Evolutionary conservation across 2,888 invertebrate genomes (phyloP).

Genomic region (Lacanobia oleracea): DNA sequence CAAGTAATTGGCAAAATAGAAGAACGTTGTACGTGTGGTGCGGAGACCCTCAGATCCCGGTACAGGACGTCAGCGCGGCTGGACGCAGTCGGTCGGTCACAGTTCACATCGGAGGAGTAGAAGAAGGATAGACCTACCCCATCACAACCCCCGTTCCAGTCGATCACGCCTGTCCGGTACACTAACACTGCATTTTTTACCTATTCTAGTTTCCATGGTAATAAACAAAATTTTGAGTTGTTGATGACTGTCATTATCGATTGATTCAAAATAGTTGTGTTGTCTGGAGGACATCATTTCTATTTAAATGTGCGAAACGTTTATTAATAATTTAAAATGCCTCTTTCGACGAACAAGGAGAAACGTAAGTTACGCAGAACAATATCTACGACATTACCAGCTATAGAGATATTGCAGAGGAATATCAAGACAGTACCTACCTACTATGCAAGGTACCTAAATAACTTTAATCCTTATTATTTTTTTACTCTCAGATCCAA

Average conservation of each 20-base stretch:
- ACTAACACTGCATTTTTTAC: neutral
- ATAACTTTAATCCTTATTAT: neutral
- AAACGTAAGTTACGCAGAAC: slow-evolving; percentile 63
- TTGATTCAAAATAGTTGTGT: slow-evolving; percentile 6
- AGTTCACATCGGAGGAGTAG: too few relatives aligned
- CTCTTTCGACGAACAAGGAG: slow-evolving; percentile 33
- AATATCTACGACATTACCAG: slow-evolving; percentile 76
- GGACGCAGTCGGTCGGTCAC: too few relatives aligned
- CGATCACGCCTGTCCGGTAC: too few relatives aligned
- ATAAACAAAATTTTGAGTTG: slow-evolving; percentile 39
- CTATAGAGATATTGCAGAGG: slow-evolving; percentile 83
- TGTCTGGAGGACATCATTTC: neutral
- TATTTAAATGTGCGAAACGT: neutral
- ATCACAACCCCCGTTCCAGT: too few relatives aligned
- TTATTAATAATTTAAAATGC: neutral
- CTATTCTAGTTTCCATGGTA: slow-evolving; percentile 48
- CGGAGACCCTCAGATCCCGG: too few relatives aligned
- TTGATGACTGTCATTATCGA: slow-evolving; percentile 45
- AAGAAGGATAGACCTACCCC: too few relatives aligned
- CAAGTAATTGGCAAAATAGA: too few relatives aligned
- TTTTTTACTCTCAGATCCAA: neutral
- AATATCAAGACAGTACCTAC: slow-evolving; percentile 82
- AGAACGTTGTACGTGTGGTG: too few relatives aligned
- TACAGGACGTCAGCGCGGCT: too few relatives aligned
- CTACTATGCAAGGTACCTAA: slow-evolving; percentile 73